phyloP scores from a whole-genome alignment of 2,113 vertebrate species.

The Amblyopsis rosae region DNA sequence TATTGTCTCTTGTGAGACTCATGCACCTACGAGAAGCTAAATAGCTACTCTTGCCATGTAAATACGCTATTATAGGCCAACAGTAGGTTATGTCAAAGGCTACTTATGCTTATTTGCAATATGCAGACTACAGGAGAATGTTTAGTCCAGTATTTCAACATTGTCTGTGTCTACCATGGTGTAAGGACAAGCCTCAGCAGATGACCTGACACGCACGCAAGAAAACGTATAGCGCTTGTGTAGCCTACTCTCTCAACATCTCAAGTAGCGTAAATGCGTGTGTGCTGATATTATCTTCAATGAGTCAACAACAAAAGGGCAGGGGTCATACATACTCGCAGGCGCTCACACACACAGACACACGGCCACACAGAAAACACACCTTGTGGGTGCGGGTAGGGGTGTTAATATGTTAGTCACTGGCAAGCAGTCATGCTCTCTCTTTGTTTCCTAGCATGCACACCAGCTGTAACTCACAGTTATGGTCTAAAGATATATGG shows the following conservation, averaged over 20 bases:
- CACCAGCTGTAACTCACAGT: conserved; percentile 18
- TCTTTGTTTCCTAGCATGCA: conserved; percentile 10
- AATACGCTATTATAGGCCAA: background rate
- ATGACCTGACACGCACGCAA: conserved; percentile 1
- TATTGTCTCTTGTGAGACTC: too few species aligned
- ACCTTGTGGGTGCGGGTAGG: background rate
- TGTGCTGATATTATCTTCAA: background rate
- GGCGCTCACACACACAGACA: background rate
- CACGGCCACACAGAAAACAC: conserved; percentile 5
- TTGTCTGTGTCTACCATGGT: background rate
- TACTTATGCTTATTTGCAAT: background rate
- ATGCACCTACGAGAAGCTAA: background rate
- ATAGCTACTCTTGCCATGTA: background rate
- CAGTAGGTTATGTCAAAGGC: background rate
- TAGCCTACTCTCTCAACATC: background rate
- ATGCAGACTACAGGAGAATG: background rate
- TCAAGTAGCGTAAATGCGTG: conserved; percentile 26
- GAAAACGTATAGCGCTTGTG: background rate
- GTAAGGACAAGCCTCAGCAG: conserved; percentile 20
- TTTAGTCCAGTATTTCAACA: background rate
- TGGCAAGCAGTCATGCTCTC: conserved; percentile 71
- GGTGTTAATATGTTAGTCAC: conserved; percentile 62
- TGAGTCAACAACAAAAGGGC: background rate
- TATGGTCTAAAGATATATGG: conserved; percentile 37
- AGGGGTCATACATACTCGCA: background rate